Evolutionary conservation across 2,797 vertebrate species (phyloP).

Genomic region (Pseudotriccus pelzelni): DNA sequence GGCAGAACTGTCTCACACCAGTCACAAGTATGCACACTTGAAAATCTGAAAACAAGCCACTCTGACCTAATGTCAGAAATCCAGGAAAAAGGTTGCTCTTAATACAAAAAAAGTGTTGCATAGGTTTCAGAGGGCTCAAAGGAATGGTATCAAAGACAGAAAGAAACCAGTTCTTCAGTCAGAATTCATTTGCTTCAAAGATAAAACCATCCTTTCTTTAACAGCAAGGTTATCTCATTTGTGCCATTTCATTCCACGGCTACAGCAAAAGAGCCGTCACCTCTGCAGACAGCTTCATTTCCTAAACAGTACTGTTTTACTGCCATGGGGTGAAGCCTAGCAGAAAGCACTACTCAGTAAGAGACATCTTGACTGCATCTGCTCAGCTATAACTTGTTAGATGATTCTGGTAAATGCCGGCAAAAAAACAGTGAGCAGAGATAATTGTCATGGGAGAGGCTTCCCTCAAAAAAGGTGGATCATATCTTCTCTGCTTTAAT

Average conservation of each 20-base stretch:
- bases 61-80: neutral
- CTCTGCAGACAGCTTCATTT: neutral
- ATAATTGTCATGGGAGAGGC: neutral
- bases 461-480: rapidly evolving
- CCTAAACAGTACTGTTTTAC: neutral
- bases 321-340: neutral
- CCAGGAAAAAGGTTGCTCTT: neutral
- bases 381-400: neutral
- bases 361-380: neutral
- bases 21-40: rapidly evolving
- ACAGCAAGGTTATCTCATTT: neutral
- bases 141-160: neutral
- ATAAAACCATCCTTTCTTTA: neutral
- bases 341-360: neutral
- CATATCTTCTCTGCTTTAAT: neutral
- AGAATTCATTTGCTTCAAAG: neutral
- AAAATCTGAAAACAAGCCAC: neutral
- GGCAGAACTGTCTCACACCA: neutral
- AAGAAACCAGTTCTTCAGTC: neutral
- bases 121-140: neutral
- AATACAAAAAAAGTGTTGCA: neutral
- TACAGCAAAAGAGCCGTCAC: neutral
- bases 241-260: rapidly evolving
- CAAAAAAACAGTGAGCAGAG: neutral
- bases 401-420: neutral